Base-by-base conservation (phyloP, 53 echinoderm and acorn worm genomes). In the Crossaster papposus region DNA sequence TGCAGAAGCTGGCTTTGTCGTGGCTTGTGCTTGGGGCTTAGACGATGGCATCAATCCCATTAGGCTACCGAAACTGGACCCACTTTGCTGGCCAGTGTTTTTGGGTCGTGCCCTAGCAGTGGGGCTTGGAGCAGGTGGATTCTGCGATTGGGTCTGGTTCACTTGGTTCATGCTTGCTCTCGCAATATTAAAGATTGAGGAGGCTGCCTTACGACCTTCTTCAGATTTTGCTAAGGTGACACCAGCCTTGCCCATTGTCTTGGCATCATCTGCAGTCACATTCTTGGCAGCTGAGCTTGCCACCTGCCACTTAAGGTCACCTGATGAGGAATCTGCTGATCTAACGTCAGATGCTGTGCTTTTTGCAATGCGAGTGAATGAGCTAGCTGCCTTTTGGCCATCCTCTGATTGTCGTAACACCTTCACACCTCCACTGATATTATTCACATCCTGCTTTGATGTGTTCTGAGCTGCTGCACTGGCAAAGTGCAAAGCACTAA, bases 41-140 rank as follows among this genome's bases (percentile, higher is more conserved):
- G 89, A 80, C 8, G 82, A 83, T 30, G 87, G 87, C 76, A 87
- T 75, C 26, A 87, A 52, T 36, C 87, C 87, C 87, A 87, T 63
- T 13, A 87, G 44, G 77, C 87, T 87, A 62, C 38, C 58, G 26
- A 87, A 55, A 75, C 62, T 35, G 63, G 64, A 34, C 76, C 62
- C 84, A 30, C 84, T 62, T 77, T 87, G 87, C 87, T 77, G 76
- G n/a, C 58, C 55, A 4, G 28, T 36, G 76, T 77, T 87, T 65
- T 93, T 90, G 51, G 95, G 95, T 73, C 95, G 89, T 35, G 93
- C 90, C 85, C 95, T 90, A 5, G 95, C 93, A 0, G 92, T 74
- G 18, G 94, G 88, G 23, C 89, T 88, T 22, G 85, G 93, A 37
- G 88, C 64, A n/a, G 90, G 54, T 0, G 93, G 14, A 72, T 85